A percentile compares a stretch with the other conserved stretches of the same genome.
These are phyloP conservation scores for Sinonovacula constricta DNA, from an alignment of 1,140 invertebrate species.

Conservation along the genomic window DNA sequence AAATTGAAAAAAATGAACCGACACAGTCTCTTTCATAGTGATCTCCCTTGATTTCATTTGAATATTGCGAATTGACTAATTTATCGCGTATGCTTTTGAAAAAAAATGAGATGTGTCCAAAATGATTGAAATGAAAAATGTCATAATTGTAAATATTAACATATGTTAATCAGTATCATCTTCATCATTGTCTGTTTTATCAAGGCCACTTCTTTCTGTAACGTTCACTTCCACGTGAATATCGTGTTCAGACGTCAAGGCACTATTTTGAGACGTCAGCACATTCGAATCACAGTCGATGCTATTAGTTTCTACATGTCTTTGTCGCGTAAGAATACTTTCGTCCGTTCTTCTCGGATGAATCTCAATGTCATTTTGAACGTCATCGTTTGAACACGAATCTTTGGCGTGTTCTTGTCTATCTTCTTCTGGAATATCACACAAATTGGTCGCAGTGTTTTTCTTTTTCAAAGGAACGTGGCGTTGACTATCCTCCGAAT, in stretches of 20 bases:
- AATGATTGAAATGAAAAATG: too few relatives aligned
- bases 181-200: not conserved
- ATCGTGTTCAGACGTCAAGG: not conserved
- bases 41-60: too few relatives aligned
- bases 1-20: too few relatives aligned
- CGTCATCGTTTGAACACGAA: not conserved
- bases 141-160: too few relatives aligned
- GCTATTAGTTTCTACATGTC: not conserved
- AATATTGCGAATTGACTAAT: too few relatives aligned
- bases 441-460: conserved; percentile 1
- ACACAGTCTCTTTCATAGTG: too few relatives aligned
- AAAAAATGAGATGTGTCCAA: too few relatives aligned
- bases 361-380: not conserved
- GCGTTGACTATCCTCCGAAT: too few relatives aligned
- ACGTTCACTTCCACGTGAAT: not conserved
- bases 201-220: not conserved
- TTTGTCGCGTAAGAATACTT: not conserved
- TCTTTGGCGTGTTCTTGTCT: not conserved
- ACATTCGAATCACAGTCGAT: not conserved
- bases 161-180: too few relatives aligned
- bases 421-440: conserved; percentile 55
- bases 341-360: not conserved
- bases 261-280: not conserved
- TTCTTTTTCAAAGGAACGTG: not conserved
- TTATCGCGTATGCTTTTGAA: too few relatives aligned